A percentile compares a stretch with the other conserved stretches of the same genome.
phyloP scores from a whole-genome alignment of 2,797 vertebrate genomes.

The Hapalemur alaotrensis region DNA sequence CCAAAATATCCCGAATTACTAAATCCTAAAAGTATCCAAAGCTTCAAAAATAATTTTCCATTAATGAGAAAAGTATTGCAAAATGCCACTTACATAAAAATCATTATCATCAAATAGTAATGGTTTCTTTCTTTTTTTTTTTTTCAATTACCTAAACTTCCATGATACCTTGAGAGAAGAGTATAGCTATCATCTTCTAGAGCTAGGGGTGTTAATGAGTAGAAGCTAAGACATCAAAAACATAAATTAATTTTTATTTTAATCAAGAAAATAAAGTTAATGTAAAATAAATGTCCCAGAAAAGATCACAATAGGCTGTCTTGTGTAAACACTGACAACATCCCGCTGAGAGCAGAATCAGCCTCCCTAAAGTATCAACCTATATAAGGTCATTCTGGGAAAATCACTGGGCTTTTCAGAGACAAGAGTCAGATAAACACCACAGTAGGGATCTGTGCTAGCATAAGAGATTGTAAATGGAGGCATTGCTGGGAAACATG shows the following conservation, averaged over 20 bases:
- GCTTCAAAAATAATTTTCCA: neutral
- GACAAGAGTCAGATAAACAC: conserved; percentile 44
- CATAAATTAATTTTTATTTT: neutral
- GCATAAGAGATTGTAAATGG: neutral
- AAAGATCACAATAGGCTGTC: neutral
- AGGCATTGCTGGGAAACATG: conserved; percentile 26
- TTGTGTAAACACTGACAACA: neutral
- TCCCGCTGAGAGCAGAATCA: neutral
- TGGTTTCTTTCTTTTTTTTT: neutral
- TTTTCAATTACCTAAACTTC: neutral
- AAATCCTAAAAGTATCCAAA: neutral
- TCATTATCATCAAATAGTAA: neutral
- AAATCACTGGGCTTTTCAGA: conserved; percentile 49
- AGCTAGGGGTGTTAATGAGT: neutral
- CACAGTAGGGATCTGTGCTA: neutral
- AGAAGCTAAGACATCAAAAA: neutral
- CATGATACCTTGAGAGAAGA: neutral
- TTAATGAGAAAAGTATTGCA: neutral
- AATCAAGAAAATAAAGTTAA: neutral
- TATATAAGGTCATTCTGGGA: conserved; percentile 27
- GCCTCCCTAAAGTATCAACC: neutral
- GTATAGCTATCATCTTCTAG: neutral
- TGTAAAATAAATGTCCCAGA: neutral
- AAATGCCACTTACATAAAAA: neutral
- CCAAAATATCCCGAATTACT: neutral